phyloP scores from a whole-genome alignment of 2,113 vertebrate genomes.

The Alexandromys fortis region DNA sequence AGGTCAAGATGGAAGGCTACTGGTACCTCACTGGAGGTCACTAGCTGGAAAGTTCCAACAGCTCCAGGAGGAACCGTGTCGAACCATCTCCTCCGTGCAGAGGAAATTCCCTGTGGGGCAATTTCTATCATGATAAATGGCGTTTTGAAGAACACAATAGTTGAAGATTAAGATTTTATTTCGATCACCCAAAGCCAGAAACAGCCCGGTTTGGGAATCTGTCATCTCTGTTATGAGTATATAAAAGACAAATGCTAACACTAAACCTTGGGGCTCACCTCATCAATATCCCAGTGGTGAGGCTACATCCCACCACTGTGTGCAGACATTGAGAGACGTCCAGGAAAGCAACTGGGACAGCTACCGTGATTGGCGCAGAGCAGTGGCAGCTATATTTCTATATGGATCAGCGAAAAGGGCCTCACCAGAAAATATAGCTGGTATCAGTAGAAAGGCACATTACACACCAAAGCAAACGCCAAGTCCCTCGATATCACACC shows the following conservation, averaged over 20 bases:
- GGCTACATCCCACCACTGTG: background rate
- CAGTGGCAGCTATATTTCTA: background rate
- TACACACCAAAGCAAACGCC: background rate
- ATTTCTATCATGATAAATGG: background rate
- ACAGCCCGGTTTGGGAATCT: background rate
- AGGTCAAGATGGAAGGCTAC: background rate
- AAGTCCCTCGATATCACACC: background rate
- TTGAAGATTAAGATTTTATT: constrained; percentile 11
- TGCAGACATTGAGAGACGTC: background rate
- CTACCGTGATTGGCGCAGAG: background rate
- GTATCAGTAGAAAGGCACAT: background rate
- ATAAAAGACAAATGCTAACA: background rate
- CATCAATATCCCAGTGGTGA: background rate
- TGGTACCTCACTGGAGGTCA: background rate
- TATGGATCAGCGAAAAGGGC: background rate
- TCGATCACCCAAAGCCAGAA: background rate
- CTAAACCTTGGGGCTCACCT: background rate
- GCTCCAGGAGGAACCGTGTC: background rate
- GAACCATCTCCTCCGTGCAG: background rate
- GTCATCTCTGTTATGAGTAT: background rate
- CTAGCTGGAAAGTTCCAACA: background rate
- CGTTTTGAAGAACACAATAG: background rate
- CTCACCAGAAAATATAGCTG: background rate
- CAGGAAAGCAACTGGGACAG: background rate
- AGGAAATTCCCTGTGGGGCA: background rate